Base-by-base conservation (phyloP, 2,113 vertebrate genomes). In the Balaeniceps rex region DNA sequence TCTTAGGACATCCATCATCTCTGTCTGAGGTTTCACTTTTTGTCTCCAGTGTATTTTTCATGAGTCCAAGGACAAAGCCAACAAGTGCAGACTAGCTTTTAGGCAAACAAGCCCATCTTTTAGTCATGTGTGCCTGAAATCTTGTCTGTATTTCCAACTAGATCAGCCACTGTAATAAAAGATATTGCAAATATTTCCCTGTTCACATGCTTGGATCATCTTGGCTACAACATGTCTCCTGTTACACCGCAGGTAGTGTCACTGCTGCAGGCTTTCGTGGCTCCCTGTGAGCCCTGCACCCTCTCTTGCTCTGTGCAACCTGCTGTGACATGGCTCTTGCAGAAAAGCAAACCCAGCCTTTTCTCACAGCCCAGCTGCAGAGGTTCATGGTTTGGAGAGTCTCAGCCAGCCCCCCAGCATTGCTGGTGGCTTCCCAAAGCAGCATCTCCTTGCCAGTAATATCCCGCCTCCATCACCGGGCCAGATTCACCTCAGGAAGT, bases 381-480 rank as follows among this genome's bases (percentile, higher is more conserved):
- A 70, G 5, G 18, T 44, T 88, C 15, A 2, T 31, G 19, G 33
- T 9, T 47, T 23, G 33, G 26, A 81, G 21, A 3, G 38, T 79
- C 70, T 57, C 81, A 69, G 64, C 24, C 52, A 71, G 10, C 34
- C 42, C 33, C 31, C 28, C 19, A 33, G 33, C 26, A 13, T 14
- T 40, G 33, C 29, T 2, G 3, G 26, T 61, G 33, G 16, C 42
- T 74, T 71, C 57, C 26, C 44, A 82, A 82, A 76, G 17, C 51
- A 46, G 21, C 46, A 33, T 28, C 44, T 76, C n/a, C 31, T 64
- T 25, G 26, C 18, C 66, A 74, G 66, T 22, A 46, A 33, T 22
- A 70, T 57, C 7, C 46, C 2, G 2, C 15, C 22, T 66, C 69
- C 51, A 23, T 25, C 5, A 0, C 7, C 1, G 0, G 2, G 9